phyloP scores from a whole-genome alignment of 2,113 vertebrate species.

The Pygoscelis antarcticus region DNA sequence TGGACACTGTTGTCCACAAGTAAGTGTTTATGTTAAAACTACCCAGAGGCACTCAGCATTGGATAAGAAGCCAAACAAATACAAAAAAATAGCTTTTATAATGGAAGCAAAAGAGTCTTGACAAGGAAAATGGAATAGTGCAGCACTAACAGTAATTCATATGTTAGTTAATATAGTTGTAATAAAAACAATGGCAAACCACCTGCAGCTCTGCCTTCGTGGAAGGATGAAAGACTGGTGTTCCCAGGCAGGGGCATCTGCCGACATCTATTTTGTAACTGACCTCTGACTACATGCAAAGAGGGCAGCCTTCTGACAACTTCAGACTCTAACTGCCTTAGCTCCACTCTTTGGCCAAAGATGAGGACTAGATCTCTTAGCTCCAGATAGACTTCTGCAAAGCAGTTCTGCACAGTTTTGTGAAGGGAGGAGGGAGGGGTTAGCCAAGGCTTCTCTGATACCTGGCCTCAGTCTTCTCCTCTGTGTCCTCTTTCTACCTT shows the following conservation, averaged over 20 bases:
- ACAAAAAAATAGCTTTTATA: not conserved
- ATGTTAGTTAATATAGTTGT: not conserved
- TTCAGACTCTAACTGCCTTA: not conserved
- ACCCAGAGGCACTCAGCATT: not conserved
- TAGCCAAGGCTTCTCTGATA: not conserved
- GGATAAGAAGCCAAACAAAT: not conserved
- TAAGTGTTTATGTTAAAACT: not conserved
- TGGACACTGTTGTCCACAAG: not conserved
- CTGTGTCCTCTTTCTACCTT: not conserved
- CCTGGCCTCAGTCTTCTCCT: not conserved
- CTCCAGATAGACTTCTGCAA: not conserved
- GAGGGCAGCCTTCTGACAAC: not conserved
- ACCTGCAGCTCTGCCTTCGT: not conserved
- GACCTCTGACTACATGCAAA: not conserved
- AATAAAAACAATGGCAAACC: not conserved
- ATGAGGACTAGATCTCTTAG: not conserved
- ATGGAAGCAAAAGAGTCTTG: not conserved
- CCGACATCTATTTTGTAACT: not conserved
- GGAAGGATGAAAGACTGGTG: not conserved
- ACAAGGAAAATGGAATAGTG: not conserved
- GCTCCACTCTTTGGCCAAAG: not conserved
- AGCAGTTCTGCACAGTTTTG: not conserved
- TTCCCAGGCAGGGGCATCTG: not conserved
- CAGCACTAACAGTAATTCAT: not conserved
- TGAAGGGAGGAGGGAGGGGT: accelerated